phyloP scores from a whole-genome alignment of 2,888 invertebrate genomes.

The Thysanoteuthis rhombus region DNA sequence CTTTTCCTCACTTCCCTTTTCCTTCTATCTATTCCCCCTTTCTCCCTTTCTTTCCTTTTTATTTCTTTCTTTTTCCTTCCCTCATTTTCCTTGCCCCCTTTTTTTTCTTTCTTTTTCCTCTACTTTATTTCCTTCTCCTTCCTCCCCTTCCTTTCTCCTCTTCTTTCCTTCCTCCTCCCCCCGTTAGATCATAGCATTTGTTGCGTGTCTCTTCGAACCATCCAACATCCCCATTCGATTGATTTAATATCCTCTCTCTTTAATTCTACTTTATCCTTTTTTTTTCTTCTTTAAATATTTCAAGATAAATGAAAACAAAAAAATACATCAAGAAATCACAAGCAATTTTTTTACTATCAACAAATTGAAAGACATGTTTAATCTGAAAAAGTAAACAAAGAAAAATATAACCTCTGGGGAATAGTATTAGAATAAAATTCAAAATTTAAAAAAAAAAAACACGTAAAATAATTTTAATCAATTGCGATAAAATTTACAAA shows the following conservation, averaged over 20 bases:
- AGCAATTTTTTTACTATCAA: not conserved
- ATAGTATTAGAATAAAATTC: not conserved
- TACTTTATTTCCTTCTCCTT: not conserved
- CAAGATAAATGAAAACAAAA: not conserved
- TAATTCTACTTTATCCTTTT: not conserved
- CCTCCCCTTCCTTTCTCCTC: not conserved
- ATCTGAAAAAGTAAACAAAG: not conserved
- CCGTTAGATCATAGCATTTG: not conserved
- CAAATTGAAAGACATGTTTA: too few species aligned
- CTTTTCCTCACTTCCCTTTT: not conserved
- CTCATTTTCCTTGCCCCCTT: not conserved
- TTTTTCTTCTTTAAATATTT: not conserved
- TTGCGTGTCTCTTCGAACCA: not conserved
- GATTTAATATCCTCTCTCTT: not conserved
- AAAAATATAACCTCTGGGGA: not conserved
- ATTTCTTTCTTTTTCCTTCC: not conserved
- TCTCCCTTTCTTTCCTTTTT: not conserved
- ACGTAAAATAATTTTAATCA: not conserved
- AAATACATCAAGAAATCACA: not conserved
- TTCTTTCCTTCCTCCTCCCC: not conserved
- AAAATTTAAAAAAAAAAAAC: too few species aligned
- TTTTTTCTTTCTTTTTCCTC: too few species aligned
- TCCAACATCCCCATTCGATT: not conserved
- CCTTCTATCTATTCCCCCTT: not conserved
- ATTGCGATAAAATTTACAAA: not conserved